Conservation (phyloP, 2,113 vertebrate species). For the Podarcis raffonei region DNA sequence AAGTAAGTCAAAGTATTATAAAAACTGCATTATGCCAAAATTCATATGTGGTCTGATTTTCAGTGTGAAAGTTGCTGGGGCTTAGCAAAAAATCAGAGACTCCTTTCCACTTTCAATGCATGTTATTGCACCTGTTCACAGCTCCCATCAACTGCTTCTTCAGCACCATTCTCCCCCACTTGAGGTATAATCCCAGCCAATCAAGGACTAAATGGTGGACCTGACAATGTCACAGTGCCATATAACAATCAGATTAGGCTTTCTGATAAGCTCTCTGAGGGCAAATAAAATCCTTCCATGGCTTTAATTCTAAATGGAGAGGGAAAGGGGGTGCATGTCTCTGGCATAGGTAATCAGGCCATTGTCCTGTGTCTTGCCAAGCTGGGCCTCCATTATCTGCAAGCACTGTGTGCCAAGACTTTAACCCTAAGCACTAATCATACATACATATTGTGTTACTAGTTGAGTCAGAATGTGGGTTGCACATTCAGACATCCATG, state of each 20-base stretch:
- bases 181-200: neutral
- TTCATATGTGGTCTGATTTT: neutral
- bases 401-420: neutral
- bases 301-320: neutral
- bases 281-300: neutral
- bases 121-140: neutral
- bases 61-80: neutral
- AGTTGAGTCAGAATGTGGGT: neutral
- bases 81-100: neutral
- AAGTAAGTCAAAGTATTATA: neutral
- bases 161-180: neutral
- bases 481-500: neutral
- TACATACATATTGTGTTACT: neutral
- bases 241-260: neutral
- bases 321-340: neutral
- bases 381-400: too few species aligned
- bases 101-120: neutral
- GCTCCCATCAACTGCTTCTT: neutral
- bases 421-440: neutral
- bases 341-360: neutral
- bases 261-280: neutral
- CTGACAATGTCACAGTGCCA: neutral
- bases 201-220: neutral
- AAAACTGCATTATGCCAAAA: neutral
- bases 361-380: neutral